Evolutionary conservation across 2,888 invertebrate species (phyloP).

Genomic region (Desoria tigrina): DNA sequence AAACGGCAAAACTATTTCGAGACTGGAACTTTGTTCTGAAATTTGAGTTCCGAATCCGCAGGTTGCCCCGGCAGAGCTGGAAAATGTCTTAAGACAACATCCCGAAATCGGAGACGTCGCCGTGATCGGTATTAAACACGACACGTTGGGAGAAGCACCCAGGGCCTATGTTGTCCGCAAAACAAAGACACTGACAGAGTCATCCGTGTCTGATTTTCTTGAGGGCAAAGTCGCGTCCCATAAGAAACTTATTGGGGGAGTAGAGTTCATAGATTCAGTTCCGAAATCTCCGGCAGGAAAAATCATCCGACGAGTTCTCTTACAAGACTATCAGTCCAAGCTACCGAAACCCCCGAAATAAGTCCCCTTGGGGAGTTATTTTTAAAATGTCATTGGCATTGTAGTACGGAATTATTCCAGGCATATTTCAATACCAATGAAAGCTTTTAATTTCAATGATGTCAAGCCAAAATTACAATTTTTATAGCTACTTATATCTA

Average conservation of each 20-base stretch:
- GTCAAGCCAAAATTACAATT: too few relatives aligned
- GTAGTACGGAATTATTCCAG: too few relatives aligned
- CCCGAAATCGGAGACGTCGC: slow-evolving; percentile 76
- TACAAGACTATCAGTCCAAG: slow-evolving; percentile 22
- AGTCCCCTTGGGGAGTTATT: too few relatives aligned
- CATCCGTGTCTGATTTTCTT: slow-evolving; percentile 66
- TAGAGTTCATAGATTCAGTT: slow-evolving; percentile 64
- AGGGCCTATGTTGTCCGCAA: slow-evolving; percentile 71
- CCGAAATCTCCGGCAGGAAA: slow-evolving; percentile 56
- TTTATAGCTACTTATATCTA: too few relatives aligned
- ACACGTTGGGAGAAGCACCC: slow-evolving; percentile 74
- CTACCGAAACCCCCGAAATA: too few relatives aligned
- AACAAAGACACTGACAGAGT: slow-evolving; percentile 58
- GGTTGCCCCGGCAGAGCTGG: slow-evolving; percentile 87
- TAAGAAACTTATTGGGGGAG: slow-evolving; percentile 71
- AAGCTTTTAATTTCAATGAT: too few relatives aligned
- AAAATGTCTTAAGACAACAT: slow-evolving; percentile 70
- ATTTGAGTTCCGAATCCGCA: too few relatives aligned
- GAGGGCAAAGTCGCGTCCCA: slow-evolving; percentile 70
- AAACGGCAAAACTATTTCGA: background rate
- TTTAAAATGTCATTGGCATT: too few relatives aligned
- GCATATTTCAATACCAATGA: too few relatives aligned
- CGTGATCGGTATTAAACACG: slow-evolving; percentile 69
- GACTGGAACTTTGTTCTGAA: too few relatives aligned
- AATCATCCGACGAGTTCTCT: slow-evolving; percentile 54